Evolutionary conservation across 35 echinoderm and acorn worm genomes (phyloP).

Genomic region (Holothuria glaberrima): DNA sequence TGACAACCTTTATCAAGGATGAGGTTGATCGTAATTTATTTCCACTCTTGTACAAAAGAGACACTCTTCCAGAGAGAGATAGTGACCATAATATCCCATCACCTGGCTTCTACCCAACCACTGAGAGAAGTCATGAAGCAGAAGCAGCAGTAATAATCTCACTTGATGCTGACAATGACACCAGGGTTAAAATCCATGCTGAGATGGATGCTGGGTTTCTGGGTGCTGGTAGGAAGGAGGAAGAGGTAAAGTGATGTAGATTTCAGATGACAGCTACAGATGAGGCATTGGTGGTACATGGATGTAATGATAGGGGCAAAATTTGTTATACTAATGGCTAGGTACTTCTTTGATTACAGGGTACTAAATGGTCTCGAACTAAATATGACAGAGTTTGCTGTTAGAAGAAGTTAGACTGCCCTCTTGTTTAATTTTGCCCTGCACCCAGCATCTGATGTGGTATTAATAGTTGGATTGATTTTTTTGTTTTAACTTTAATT

Average conservation of each 20-base stretch:
- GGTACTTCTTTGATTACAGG: too few relatives aligned
- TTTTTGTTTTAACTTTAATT: too few relatives aligned
- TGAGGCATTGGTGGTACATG: too few relatives aligned
- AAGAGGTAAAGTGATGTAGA: constrained; percentile 9
- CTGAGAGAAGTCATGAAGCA: not conserved
- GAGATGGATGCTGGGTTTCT: constrained; percentile 54
- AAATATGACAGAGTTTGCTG: too few relatives aligned
- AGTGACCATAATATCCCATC: not conserved
- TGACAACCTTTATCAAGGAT: not conserved
- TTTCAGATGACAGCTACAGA: too few relatives aligned
- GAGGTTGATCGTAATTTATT: constrained; percentile 13
- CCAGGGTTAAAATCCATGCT: constrained; percentile 21
- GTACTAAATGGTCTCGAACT: too few relatives aligned
- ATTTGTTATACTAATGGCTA: too few relatives aligned
- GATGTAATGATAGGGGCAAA: too few relatives aligned
- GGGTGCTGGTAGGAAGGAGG: not conserved
- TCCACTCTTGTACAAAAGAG: not conserved
- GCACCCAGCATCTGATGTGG: too few relatives aligned
- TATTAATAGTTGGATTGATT: too few relatives aligned
- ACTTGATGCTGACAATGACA: constrained; percentile 15
- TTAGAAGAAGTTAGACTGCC: too few relatives aligned
- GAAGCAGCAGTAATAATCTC: not conserved
- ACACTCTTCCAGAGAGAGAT: not conserved
- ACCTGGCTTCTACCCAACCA: not conserved
- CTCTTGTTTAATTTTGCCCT: too few relatives aligned